Evolutionary conservation across 2,797 vertebrate species (phyloP), one percentile per base, ranked within the genome.

Genomic region (Hypotaenidia okinawae): DNA sequence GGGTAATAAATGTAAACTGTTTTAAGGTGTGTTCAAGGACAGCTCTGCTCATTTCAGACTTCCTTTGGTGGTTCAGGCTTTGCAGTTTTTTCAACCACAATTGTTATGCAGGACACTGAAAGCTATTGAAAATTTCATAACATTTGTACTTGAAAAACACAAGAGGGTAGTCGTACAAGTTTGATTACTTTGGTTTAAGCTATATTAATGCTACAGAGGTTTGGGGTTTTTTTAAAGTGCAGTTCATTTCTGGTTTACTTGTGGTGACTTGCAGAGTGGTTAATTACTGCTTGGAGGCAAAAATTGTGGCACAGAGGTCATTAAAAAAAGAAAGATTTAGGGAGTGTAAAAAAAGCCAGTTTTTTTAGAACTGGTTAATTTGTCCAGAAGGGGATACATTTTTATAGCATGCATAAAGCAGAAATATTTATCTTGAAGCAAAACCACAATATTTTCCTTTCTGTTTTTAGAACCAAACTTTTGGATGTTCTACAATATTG

Each of bases 181-280:
- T 96, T 98, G 97, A 98, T 98, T 98, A 98, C 97, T 97, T 98
- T 98, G 96, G 95, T 98, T 98, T 98, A 98, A 98, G 98, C 98
- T 97, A 95, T 97, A 97, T 97, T 96, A 96, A 76, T 43, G 51
- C 33, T 85, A 68, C 24, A 27, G 78, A 12, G 51, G 25, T 52
- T 25, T 52, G 51, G 25, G 51, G 8, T 28, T 96, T 90, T 45
- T 97, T 97, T 95, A 93, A 95, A 89, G 24, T 89, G 95, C 97
- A 98, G 97, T 97, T 98, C 80, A 91, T 98, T 97, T 98, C 97
- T 98, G 96, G 96, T 96, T 90, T 80, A 89, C 94, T 84, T 96
- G 97, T 97, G 95, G 95, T 96, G 94, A 97, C 97, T 98, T 98
- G 97, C 97, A 98, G 98, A 98, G 98, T 96, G 96, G 97, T 97